A percentile compares a stretch with the other conserved stretches of the same genome.
These are phyloP conservation scores for Polyergus mexicanus DNA, from an alignment of 1,140 invertebrate species.

Conservation along the genomic window DNA sequence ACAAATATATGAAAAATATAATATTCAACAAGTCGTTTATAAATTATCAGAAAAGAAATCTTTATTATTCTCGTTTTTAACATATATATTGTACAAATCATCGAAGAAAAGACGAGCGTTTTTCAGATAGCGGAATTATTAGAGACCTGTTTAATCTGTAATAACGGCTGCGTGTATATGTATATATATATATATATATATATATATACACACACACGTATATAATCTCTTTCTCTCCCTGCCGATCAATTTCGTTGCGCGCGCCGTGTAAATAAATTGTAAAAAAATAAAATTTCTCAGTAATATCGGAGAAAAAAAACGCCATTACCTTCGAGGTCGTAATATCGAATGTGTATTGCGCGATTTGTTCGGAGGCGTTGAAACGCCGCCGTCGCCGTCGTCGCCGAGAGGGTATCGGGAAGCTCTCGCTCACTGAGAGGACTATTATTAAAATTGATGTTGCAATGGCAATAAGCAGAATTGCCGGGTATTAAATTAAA, in stretches of 20 bases:
- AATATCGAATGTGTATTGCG: constrained; percentile 60
- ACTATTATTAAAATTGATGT: constrained; percentile 83
- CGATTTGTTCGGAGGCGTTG: constrained; percentile 38
- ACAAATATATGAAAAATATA: background rate
- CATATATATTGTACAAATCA: constrained; percentile 43
- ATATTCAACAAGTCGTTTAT: background rate
- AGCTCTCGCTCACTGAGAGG: constrained; percentile 74
- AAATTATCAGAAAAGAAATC: constrained; percentile 2
- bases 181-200: too few species aligned
- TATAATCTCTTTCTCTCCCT: constrained; percentile 21
- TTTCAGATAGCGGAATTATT: constrained; percentile 52
- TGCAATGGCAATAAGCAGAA: constrained; percentile 82
- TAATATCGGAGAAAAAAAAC: constrained; percentile 61
- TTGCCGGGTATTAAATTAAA: constrained; percentile 83
- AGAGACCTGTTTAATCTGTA: constrained; percentile 53
- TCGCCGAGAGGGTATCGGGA: constrained; percentile 63
- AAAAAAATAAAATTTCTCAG: constrained; percentile 36
- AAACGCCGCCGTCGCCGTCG: constrained; percentile 44
- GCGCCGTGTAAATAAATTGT: constrained; percentile 51
- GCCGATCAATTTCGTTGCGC: constrained; percentile 48
- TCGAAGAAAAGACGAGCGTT: constrained; percentile 22
- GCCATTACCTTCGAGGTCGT: constrained; percentile 64
- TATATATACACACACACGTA: too few species aligned
- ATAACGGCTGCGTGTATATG: constrained; percentile 24
- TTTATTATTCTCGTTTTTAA: constrained; percentile 43